Percentiles rank a stretch among this genome's conserved stretches.
Conservation (phyloP, 2,113 vertebrate genomes). For the Caranx melampygus region DNA sequence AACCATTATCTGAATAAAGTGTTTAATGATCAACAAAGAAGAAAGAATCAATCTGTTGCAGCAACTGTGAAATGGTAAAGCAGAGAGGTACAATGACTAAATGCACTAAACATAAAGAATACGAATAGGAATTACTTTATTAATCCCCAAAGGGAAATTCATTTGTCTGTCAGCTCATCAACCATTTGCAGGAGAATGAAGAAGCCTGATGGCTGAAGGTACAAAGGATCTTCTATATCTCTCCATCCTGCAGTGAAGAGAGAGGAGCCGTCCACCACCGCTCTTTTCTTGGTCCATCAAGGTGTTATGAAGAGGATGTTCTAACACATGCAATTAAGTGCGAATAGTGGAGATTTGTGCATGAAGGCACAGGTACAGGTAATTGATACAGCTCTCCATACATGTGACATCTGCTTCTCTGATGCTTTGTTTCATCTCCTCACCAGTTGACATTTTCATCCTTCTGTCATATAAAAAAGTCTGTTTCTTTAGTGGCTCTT, state of each 20-base stretch:
- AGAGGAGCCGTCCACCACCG: too few species aligned
- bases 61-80: neutral
- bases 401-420: neutral
- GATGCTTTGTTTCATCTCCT: slow-evolving; percentile 3
- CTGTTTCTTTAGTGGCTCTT: neutral
- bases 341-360: neutral
- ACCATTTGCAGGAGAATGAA: too few species aligned
- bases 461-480: neutral
- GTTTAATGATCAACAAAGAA: slow-evolving; percentile 19
- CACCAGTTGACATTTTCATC: neutral
- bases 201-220: too few species aligned
- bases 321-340: neutral
- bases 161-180: too few species aligned
- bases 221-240: too few species aligned
- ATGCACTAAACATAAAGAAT: neutral
- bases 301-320: too few species aligned
- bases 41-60: neutral
- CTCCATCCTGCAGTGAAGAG: too few species aligned
- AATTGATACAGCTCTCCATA: neutral
- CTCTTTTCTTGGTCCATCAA: too few species aligned
- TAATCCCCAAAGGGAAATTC: too few species aligned
- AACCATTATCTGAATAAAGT: slow-evolving; percentile 32
- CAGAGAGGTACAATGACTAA: neutral
- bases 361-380: neutral
- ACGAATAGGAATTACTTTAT: too few species aligned